A percentile compares a stretch with the other conserved stretches of the same genome.
These are phyloP conservation scores for Triplophysa dalaica DNA, from an alignment of 2,113 vertebrate species.

Conservation along the genomic window DNA sequence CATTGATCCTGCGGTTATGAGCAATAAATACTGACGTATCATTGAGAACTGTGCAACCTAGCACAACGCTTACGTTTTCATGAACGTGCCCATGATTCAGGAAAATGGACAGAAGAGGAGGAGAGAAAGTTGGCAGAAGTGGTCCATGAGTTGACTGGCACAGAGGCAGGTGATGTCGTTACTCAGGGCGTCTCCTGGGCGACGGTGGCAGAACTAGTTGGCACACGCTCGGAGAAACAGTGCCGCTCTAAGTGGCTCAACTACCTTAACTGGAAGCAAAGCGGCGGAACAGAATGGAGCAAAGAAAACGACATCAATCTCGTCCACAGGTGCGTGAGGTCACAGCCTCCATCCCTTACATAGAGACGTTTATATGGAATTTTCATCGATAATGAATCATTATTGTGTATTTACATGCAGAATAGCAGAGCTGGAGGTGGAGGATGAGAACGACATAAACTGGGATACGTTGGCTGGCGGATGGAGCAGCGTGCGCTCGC, in stretches of 20 bases:
- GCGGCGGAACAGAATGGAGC: slow-evolving; percentile 96
- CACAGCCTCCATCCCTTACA: neutral
- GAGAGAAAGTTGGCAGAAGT: slow-evolving; percentile 91
- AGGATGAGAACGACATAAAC: slow-evolving; percentile 94
- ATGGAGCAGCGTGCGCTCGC: slow-evolving; percentile 97
- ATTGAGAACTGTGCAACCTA: too few relatives aligned
- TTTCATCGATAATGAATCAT: too few relatives aligned
- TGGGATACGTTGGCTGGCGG: slow-evolving; percentile 95
- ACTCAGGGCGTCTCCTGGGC: slow-evolving; percentile 98
- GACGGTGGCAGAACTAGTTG: slow-evolving; percentile 89
- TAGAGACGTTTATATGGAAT: too few relatives aligned
- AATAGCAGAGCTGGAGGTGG: slow-evolving; percentile 89
- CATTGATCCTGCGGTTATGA: too few relatives aligned
- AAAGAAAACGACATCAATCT: slow-evolving; percentile 97
- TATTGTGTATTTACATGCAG: neutral
- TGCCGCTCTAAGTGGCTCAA: slow-evolving; percentile 99
- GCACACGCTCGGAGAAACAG: slow-evolving; percentile 96
- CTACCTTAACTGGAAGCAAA: slow-evolving; percentile 99
- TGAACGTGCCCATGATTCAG: slow-evolving; percentile 64
- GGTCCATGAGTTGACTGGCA: slow-evolving; percentile 94
- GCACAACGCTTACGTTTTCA: neutral
- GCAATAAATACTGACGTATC: too few relatives aligned
- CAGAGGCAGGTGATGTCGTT: slow-evolving; percentile 88
- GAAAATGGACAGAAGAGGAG: slow-evolving; percentile 98
- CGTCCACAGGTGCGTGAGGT: slow-evolving; percentile 78